phyloP scores from a whole-genome alignment of 2,113 vertebrate species.

The Perognathus longimembris region DNA sequence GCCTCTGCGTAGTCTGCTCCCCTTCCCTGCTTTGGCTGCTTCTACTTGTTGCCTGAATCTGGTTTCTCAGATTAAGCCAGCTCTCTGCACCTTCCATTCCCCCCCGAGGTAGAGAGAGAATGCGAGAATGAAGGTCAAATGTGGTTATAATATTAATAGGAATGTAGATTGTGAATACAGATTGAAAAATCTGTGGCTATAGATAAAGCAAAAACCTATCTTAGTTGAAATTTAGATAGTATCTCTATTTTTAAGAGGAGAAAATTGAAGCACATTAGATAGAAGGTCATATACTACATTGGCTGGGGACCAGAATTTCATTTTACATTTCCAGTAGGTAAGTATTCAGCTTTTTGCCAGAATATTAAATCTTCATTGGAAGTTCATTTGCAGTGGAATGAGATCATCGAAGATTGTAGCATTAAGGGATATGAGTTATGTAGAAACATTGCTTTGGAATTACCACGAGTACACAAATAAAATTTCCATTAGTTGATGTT shows the following conservation, averaged over 20 bases:
- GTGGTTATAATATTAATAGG: slow-evolving; percentile 71
- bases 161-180: slow-evolving; percentile 74
- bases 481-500: slow-evolving; percentile 12
- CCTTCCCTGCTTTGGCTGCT: background rate
- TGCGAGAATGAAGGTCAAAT: slow-evolving; percentile 69
- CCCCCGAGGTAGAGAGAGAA: slow-evolving; percentile 29
- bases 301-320: slow-evolving; percentile 47
- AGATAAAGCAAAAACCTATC: slow-evolving; percentile 74
- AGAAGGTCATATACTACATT: slow-evolving; percentile 67
- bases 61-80: slow-evolving; percentile 63
- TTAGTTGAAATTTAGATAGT: slow-evolving; percentile 75
- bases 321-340: slow-evolving; percentile 49
- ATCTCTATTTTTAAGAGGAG: slow-evolving; percentile 75
- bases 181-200: slow-evolving; percentile 75
- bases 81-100: slow-evolving; percentile 54
- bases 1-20: background rate
- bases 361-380: slow-evolving; percentile 67
- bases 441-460: slow-evolving; percentile 40
- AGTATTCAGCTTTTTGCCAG: slow-evolving; percentile 47
- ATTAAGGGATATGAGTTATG: slow-evolving; percentile 44
- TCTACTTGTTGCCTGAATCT: slow-evolving; percentile 48
- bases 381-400: slow-evolving; percentile 62
- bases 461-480: slow-evolving; percentile 13
- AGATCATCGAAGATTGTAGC: slow-evolving; percentile 41
- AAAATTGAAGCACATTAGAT: slow-evolving; percentile 70